Percentiles rank a stretch among this genome's conserved stretches.
phyloP scores from a whole-genome alignment of 2,888 invertebrate species.

The Blomia tropicalis region DNA sequence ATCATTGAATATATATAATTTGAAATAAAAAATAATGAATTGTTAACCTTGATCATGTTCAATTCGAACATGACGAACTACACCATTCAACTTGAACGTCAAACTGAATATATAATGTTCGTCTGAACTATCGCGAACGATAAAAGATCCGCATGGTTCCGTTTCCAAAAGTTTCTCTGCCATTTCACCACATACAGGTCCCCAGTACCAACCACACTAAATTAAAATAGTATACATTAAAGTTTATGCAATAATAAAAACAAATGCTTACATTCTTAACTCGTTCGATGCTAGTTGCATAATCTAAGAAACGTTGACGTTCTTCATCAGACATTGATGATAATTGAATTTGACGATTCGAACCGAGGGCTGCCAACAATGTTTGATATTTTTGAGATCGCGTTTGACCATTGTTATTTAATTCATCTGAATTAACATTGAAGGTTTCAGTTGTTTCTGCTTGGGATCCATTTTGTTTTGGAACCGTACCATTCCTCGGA shows the following conservation, averaged over 20 bases:
- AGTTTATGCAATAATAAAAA: not conserved
- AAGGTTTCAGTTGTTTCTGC: conserved; percentile 23
- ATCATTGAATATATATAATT: conserved; percentile 1
- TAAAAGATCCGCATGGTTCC: conserved; percentile 83
- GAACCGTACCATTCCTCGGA: conserved; percentile 18
- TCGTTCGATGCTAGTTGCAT: conserved; percentile 76
- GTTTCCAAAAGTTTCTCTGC: conserved; percentile 77
- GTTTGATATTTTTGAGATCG: conserved; percentile 22
- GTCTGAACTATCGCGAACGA: conserved; percentile 81
- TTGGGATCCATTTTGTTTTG: not conserved
- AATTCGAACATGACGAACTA: conserved; percentile 74
- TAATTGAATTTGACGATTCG: no score
- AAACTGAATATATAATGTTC: conserved; percentile 86
- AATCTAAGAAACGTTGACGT: conserved; percentile 42
- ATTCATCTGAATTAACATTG: conserved; percentile 23
- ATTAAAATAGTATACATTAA: conserved; percentile 7
- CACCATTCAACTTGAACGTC: conserved; percentile 76
- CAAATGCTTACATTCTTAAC: conserved; percentile 67
- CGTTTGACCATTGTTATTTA: conserved; percentile 22
- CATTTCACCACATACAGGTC: conserved; percentile 72
- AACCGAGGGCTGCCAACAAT: not conserved
- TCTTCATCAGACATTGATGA: conserved; percentile 16
- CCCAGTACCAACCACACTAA: conserved; percentile 73
- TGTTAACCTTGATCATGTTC: conserved; percentile 87
- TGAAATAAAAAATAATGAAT: conserved; percentile 9